These are phyloP conservation scores for Euborellia annulipes DNA, from an alignment of 1,140 invertebrate genomes.

Conservation along the genomic window DNA sequence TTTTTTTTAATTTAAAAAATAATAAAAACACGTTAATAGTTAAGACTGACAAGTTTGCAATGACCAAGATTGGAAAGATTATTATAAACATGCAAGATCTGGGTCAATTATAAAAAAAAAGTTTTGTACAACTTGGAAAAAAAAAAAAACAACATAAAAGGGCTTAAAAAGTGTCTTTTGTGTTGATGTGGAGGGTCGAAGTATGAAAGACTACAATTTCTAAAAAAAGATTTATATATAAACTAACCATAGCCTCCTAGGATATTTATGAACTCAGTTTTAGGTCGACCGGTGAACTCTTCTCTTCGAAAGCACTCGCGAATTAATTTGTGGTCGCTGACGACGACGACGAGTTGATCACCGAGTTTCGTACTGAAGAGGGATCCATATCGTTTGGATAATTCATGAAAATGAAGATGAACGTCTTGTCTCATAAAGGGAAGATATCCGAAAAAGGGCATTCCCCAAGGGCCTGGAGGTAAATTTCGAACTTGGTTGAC, in stretches of 20 bases:
- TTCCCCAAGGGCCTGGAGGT: slow-evolving; percentile 72
- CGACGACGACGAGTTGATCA: slow-evolving; percentile 61
- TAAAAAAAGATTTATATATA: neutral
- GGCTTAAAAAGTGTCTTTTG: no score
- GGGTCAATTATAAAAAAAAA: no score
- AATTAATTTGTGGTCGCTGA: slow-evolving; percentile 71
- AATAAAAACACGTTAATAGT: no score
- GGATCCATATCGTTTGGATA: slow-evolving; percentile 59
- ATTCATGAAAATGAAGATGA: slow-evolving; percentile 57
- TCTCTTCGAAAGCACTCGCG: slow-evolving; percentile 66
- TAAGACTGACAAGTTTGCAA: no score
- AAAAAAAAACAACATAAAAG: no score
- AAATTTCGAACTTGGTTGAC: slow-evolving; percentile 36
- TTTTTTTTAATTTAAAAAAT: no score
- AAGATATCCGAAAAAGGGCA: slow-evolving; percentile 67
- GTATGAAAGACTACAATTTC: no score
- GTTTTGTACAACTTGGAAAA: no score
- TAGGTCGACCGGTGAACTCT: slow-evolving; percentile 72
- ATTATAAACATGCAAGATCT: no score
- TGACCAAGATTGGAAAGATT: no score
- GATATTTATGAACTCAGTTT: slow-evolving; percentile 67
- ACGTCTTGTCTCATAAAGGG: slow-evolving; percentile 58
- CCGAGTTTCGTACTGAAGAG: slow-evolving; percentile 69
- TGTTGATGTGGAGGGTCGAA: no score
- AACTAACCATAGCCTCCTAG: slow-evolving; percentile 76